Percentiles rank a stretch among this genome's conserved stretches.
Evolutionary conservation across 2,797 vertebrate genomes (phyloP).

Genomic region (Leptodactylus fallax): DNA sequence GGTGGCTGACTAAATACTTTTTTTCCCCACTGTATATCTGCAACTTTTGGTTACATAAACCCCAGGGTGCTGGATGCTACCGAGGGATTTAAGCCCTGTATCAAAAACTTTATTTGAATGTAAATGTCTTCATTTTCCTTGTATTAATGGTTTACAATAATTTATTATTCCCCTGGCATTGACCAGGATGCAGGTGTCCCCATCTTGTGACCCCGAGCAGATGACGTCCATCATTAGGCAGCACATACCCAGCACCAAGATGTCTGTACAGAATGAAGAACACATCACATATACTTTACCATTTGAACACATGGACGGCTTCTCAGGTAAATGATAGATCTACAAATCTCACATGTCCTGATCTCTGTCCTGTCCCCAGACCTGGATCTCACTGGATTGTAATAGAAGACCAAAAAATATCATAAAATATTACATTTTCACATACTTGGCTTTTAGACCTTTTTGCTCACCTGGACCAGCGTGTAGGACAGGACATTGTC

Average conservation of each 20-base stretch:
- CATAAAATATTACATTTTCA: not conserved
- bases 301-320: conserved; percentile 1
- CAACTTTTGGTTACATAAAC: no score
- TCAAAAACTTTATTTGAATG: not conserved
- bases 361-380: not conserved
- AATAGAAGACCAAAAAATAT: not conserved
- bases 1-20: no score
- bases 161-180: not conserved
- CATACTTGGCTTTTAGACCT: not conserved
- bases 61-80: no score
- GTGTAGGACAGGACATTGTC: conserved; percentile 81
- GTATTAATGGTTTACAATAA: not conserved
- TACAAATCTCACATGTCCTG: not conserved
- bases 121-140: not conserved
- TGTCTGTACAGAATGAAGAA: not conserved
- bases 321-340: not conserved
- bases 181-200: not conserved
- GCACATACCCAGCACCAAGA: not conserved
- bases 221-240: conserved; percentile 4
- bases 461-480: not conserved
- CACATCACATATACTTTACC: conserved; percentile 1
- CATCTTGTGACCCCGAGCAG: not conserved
- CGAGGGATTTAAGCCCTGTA: no score
- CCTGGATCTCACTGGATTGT: not conserved
- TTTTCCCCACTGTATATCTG: no score